Percentiles rank a stretch among this genome's conserved stretches.
These are phyloP conservation scores for Xiphophorus couchianus DNA, from an alignment of 2,113 vertebrate genomes.

Conservation along the genomic window DNA sequence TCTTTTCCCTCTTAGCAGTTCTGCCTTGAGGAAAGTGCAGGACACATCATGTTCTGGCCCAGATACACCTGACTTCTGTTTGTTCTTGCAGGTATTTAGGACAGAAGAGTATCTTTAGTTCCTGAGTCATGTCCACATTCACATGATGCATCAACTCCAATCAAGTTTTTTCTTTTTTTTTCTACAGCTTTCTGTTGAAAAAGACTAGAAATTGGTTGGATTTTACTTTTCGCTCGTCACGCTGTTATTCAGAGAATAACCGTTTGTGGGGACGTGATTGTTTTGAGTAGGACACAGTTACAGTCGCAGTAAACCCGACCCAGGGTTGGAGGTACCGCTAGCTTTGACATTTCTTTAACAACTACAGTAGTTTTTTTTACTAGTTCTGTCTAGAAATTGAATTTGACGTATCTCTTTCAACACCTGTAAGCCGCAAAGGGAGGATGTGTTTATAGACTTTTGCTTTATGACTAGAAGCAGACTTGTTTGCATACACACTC, in stretches of 20 bases:
- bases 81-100: slow-evolving; percentile 63
- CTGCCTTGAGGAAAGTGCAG: slow-evolving; percentile 8
- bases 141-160: slow-evolving; percentile 7
- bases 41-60: slow-evolving; percentile 51
- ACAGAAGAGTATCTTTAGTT: slow-evolving; percentile 36
- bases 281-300: slow-evolving; percentile 35
- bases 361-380: slow-evolving; percentile 14
- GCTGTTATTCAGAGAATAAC: slow-evolving; percentile 40
- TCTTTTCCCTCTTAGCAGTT: slow-evolving; percentile 29
- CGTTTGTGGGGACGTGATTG: slow-evolving; percentile 11
- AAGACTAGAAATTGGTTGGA: slow-evolving; percentile 11
- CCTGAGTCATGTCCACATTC: slow-evolving; percentile 33
- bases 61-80: slow-evolving; percentile 65
- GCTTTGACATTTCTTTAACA: neutral
- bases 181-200: neutral
- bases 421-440: slow-evolving; percentile 29
- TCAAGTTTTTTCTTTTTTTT: neutral
- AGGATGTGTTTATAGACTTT: slow-evolving; percentile 25
- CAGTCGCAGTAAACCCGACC: slow-evolving; percentile 52
- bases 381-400: neutral
- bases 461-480: slow-evolving; percentile 21
- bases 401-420: neutral
- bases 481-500: slow-evolving; percentile 52
- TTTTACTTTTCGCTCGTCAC: slow-evolving; percentile 39
- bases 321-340: slow-evolving; percentile 52